These are phyloP conservation scores for Ormyrus labotus DNA, from an alignment of 2,888 invertebrate genomes.

Conservation along the genomic window DNA sequence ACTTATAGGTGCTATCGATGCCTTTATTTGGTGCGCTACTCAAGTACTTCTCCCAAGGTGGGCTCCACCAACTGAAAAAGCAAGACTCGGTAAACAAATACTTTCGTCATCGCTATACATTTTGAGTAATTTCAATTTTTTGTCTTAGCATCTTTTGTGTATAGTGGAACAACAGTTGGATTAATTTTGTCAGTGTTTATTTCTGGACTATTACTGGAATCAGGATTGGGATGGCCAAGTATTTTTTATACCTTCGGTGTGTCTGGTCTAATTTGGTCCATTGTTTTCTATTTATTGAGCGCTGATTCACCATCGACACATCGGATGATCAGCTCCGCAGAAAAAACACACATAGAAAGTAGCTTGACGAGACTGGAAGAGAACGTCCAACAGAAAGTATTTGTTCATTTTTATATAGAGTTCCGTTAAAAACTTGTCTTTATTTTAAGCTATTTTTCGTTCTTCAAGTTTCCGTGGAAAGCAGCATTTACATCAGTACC, in stretches of 20 bases:
- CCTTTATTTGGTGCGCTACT: slow-evolving; percentile 82
- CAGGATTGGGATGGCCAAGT: slow-evolving; percentile 84
- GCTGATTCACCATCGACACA: slow-evolving; percentile 81
- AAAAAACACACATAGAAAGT: slow-evolving; percentile 82
- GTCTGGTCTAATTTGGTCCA: slow-evolving; percentile 80
- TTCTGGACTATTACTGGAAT: slow-evolving; percentile 79
- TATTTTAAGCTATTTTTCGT: slow-evolving; percentile 62
- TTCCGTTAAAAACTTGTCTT: neutral
- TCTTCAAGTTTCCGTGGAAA: slow-evolving; percentile 84
- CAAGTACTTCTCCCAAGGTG: slow-evolving; percentile 85
- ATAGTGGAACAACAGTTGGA: slow-evolving; percentile 81
- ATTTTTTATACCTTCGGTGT: slow-evolving; percentile 86
- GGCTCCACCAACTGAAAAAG: slow-evolving; percentile 80
- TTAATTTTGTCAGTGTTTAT: slow-evolving; percentile 81
- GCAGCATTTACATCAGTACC: slow-evolving; percentile 86
- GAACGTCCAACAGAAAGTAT: no score
- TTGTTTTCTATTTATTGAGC: slow-evolving; percentile 80
- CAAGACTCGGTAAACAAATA: slow-evolving; percentile 65
- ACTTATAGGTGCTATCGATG: slow-evolving; percentile 84
- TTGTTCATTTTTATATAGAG: slow-evolving; percentile 60
- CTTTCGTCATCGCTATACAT: neutral
- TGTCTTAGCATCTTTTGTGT: slow-evolving; percentile 65
- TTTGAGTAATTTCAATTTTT: neutral
- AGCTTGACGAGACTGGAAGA: slow-evolving; percentile 65
- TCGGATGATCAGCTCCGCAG: slow-evolving; percentile 80